Base-by-base conservation (phyloP, 1,140 invertebrate species). In the Oedothorax gibbosus region DNA sequence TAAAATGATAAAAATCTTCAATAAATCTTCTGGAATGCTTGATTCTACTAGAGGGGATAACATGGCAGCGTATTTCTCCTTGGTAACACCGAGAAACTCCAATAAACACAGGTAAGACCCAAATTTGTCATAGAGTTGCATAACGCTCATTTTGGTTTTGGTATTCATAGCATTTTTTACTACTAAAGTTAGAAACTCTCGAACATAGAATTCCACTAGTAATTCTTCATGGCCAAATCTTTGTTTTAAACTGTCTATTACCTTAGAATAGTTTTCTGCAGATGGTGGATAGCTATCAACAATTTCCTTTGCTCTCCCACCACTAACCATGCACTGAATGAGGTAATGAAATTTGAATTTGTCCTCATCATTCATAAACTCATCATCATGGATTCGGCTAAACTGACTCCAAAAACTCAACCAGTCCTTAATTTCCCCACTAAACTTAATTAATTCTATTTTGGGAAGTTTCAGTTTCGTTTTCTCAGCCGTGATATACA, bases 31-130 rank as follows among this genome's bases (percentile, higher is more conserved):
- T n/a, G 89, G 89, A 7, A 90, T 53, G 50, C 88, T 86, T 2
- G 89, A 90, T 82, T 90, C 80, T 7, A 89, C 88, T 35, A 90
- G 69, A 0, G 89, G 88, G 15, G 87, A 88, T 7, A 90, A 57
- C 77, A 88, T 87, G 1, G 88, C 86, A 0, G 88, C 87, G 77
- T 88, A 89, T 71, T 88, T 89, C 18, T 88, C 87, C 21, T 86
- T 87, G 21, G 87, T 88, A 0, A 89, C 87, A 2, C 87, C 87
- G 0, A 90, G 73, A 0, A 88, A 87, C 49, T 89, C 88, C 1
- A 90, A 65, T 2, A 88, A 86, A 18, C 86, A 60, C 20, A 90
- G 81, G 50, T 89, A 87, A 12, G 88, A 76, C 60, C 88, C 86
- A 14, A 90, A 72, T 69, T 88, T 87, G 68, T 89, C 89, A 15